Evolutionary conservation across 2,113 vertebrate genomes (phyloP), one percentile per base, ranked within the genome.

Genomic region (Aix galericulata): DNA sequence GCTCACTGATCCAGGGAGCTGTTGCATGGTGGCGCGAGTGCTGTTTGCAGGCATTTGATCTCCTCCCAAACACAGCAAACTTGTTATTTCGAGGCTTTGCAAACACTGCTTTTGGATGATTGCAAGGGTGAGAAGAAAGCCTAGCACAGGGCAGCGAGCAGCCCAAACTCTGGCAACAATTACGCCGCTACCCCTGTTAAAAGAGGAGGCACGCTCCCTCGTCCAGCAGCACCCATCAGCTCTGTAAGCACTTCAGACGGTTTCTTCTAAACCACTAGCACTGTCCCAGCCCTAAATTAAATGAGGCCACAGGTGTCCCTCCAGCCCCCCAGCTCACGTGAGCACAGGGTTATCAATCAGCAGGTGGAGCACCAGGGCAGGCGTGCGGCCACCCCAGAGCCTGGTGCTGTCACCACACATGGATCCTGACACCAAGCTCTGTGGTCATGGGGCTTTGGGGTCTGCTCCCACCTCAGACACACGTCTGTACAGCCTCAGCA

Each of bases 41-140:
- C 82, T 77, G 79, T 69, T 88, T 96, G 88, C 93, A 97, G 91
- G 66, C 81, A 68, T 94, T 94, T 84, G 86, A 95, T 95, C 91
- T 95, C 94, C 93, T 95, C 93, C 95, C 93, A 72, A 74, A 69
- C 81, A 89, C 69, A 86, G 81, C 83, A 79, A 92, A 93, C 66
- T 81, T 78, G 88, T 66, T 75, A 79, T 95, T 92, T 89, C 52
- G 81, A 76, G 81, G 86, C 86, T 93, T 94, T 58, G 10, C 86
- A 86, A 67, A 22, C 60, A 38, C 20, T 16, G 42, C 74, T 78
- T 94, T 75, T 46, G 89, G 74, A 91, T 86, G 74, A 88, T 3
- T 18, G 64, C 77, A 83, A 76, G 32, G 25, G 42, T 1, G 3
- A 86, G 80, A 75, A 94, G 88, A 79, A 86, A 94, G 86, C 80